A percentile compares a stretch with the other conserved stretches of the same genome.
Evolutionary conservation across 2,113 vertebrate species (phyloP).

Genomic region (Rhinichthys klamathensis): DNA sequence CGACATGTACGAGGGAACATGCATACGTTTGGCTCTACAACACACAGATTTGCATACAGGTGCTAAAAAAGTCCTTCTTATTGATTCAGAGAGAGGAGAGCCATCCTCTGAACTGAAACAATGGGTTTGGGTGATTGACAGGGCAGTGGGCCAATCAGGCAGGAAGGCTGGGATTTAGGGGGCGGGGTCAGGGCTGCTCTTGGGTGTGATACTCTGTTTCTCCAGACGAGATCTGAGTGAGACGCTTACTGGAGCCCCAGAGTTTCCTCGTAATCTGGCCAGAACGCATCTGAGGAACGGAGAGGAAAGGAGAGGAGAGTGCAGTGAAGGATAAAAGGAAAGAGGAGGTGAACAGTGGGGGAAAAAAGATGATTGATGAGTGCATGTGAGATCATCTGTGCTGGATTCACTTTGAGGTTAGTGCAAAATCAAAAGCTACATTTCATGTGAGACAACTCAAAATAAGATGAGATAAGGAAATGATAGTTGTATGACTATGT

Average conservation of each 20-base stretch:
- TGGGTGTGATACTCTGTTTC: slow-evolving; percentile 95
- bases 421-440: slow-evolving; percentile 18
- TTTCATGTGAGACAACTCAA: slow-evolving; percentile 15
- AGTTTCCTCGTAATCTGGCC: slow-evolving; percentile 96
- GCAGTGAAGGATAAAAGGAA: slow-evolving; percentile 59
- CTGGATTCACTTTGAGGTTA: slow-evolving; percentile 45
- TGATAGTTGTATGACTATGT: not conserved
- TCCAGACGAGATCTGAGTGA: slow-evolving; percentile 94
- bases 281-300: slow-evolving; percentile 88
- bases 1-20: slow-evolving; percentile 20
- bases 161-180: slow-evolving; percentile 60
- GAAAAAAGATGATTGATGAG: slow-evolving; percentile 67
- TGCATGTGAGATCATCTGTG: slow-evolving; percentile 58
- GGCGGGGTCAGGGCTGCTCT: slow-evolving; percentile 79
- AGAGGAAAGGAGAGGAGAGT: slow-evolving; percentile 69
- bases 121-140: slow-evolving; percentile 64
- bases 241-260: slow-evolving; percentile 94
- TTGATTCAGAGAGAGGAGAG: slow-evolving; percentile 32
- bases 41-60: slow-evolving; percentile 21
- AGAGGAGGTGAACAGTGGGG: slow-evolving; percentile 53
- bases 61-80: slow-evolving; percentile 31
- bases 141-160: slow-evolving; percentile 65
- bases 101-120: slow-evolving; percentile 38
- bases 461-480: slow-evolving; percentile 7
- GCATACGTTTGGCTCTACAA: slow-evolving; percentile 7